A percentile compares a stretch with the other conserved stretches of the same genome.
Evolutionary conservation across 2,113 vertebrate species (phyloP).

Genomic region (human (Homo sapiens)): DNA sequence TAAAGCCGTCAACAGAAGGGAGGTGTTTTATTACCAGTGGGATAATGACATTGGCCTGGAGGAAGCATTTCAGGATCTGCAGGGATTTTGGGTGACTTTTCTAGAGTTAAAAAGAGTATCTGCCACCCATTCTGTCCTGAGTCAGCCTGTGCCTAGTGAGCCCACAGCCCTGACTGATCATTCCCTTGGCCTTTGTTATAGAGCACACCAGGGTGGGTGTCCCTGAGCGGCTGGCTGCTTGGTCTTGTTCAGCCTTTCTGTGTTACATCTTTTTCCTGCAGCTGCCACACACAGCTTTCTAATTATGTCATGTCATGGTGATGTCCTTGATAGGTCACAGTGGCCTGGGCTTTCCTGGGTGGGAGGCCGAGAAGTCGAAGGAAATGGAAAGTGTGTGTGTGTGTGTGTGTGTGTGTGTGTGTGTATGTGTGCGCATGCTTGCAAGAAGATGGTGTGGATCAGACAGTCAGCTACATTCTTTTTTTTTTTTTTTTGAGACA

Average conservation of each 20-base stretch:
- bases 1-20: not conserved
- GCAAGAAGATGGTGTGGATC: not conserved
- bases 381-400: not conserved
- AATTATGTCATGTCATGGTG: not conserved
- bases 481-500: too few relatives aligned
- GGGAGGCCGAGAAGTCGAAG: not conserved
- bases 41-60: not conserved
- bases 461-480: not conserved
- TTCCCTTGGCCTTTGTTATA: not conserved
- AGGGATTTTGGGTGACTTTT: not conserved
- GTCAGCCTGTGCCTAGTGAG: not conserved
- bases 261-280: not conserved
- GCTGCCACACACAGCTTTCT: not conserved
- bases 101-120: not conserved
- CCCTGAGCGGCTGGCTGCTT: not conserved
- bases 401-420: too few relatives aligned
- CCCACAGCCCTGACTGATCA: not conserved
- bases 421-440: fast-evolving
- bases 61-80: not conserved
- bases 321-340: not conserved
- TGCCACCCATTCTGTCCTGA: not conserved
- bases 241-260: not conserved
- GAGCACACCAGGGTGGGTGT: not conserved
- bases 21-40: not conserved
- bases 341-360: not conserved